Base-by-base conservation (phyloP, 2,113 vertebrate genomes). In the Anarhynchus alexandrinus region DNA sequence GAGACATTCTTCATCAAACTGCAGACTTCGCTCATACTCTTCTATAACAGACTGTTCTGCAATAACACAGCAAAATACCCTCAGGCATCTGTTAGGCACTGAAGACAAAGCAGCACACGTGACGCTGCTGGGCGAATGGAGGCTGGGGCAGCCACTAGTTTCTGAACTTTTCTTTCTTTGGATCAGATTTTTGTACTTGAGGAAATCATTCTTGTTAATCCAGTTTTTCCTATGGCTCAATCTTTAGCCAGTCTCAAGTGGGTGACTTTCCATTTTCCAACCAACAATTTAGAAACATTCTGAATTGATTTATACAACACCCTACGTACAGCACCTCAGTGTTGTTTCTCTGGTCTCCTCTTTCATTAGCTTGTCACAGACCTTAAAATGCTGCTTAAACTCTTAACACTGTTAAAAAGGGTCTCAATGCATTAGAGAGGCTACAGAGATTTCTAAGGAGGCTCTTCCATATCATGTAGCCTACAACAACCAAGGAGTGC, bases 1-100 rank as follows among this genome's bases (percentile, higher is more conserved):
- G 34, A 99, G 97, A 86, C 98, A 99, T 55, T 98, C 95, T 85
- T 99, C 98, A 45, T 99, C 99, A 38, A 98, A 99, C 95, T 95
- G 98, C 94, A 98, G 88, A 81, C 98, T 98, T 58, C 81, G 98
- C 94, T 99, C 98, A 2, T 98, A 99, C 76, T 99, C 99, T 13
- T 98, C 97, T 12, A 99, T 98, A 8, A 99, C 98, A 5, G 84
- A 89, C 93, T 98, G 98, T 92, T 99, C 99, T 99, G 96, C 23
- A 97, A 93, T 1, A 58, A 67, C 74, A 76, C 78, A 83, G 23
- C 74, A 51, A 3, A 57, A 10, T 3, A 11, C 27, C 61, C 61
- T 89, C 52, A 25, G 51, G 15, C 47, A 3, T 1, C 55, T 7
- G 15, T 12, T 12, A 23, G 0, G 2, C 30, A 5, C 51, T 7